phyloP scores from a whole-genome alignment of 2,113 vertebrate genomes.

The Paracanthobrama guichenoti region DNA sequence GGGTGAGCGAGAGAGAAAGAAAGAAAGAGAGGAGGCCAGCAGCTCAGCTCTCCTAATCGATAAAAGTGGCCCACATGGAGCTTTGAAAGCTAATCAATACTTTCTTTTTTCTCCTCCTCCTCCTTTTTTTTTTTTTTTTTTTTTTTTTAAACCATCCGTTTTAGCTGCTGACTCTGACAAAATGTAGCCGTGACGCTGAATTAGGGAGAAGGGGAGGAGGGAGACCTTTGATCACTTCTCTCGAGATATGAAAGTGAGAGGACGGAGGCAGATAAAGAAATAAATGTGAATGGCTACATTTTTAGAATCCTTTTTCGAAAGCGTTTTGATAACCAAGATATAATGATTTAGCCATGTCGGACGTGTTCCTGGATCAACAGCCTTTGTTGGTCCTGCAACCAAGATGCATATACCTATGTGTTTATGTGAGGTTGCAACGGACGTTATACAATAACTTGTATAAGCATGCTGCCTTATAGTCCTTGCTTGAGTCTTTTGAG shows the following conservation, averaged over 20 bases:
- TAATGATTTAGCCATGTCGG: slow-evolving; percentile 29
- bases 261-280: slow-evolving; percentile 47
- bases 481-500: background rate
- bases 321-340: background rate
- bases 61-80: slow-evolving; percentile 77
- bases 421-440: background rate
- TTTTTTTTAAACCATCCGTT: slow-evolving; percentile 70
- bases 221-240: slow-evolving; percentile 64
- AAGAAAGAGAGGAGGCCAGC: slow-evolving; percentile 61
- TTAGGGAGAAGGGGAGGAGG: slow-evolving; percentile 47
- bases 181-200: slow-evolving; percentile 65
- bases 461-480: background rate
- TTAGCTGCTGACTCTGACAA: slow-evolving; percentile 83
- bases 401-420: background rate
- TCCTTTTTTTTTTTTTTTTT: slow-evolving; percentile 63
- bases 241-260: slow-evolving; percentile 49
- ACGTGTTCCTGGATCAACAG: background rate
- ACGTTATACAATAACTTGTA: too few relatives aligned
- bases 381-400: background rate
- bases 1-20: slow-evolving; percentile 57
- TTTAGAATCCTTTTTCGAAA: background rate
- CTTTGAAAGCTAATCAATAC: slow-evolving; percentile 83
- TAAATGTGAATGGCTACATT: slow-evolving; percentile 41
- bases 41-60: slow-evolving; percentile 74
- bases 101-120: slow-evolving; percentile 49